Percentiles rank a stretch among this genome's conserved stretches.
Conservation (phyloP, 1,140 invertebrate species). For the Charaxes varanes region DNA sequence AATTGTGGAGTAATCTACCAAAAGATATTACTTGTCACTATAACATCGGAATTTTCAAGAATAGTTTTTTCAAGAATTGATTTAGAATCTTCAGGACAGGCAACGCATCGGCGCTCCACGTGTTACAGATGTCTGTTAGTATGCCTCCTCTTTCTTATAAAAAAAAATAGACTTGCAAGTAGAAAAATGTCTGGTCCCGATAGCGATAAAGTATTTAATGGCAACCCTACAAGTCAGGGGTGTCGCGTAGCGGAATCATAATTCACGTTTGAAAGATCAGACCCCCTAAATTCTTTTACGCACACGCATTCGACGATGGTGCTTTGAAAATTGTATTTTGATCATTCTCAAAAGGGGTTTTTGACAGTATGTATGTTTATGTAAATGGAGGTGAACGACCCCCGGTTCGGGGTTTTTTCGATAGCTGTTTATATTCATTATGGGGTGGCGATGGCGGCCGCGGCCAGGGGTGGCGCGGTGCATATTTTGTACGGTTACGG, state of each 20-base stretch:
- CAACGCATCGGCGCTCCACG: no score
- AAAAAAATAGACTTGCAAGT: no score
- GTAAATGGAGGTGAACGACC: conserved; percentile 11
- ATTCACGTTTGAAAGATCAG: conserved; percentile 8
- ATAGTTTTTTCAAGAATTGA: no score
- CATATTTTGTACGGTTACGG: conserved; percentile 2
- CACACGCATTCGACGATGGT: conserved; percentile 7
- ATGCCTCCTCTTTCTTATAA: no score
- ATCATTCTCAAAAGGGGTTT: conserved; percentile 7
- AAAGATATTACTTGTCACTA: no score
- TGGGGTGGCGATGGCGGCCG: conserved; percentile 5
- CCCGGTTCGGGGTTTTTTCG: conserved; percentile 3
- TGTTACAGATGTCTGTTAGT: no score
- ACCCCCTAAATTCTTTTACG: conserved; percentile 7
- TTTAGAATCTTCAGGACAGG: no score
- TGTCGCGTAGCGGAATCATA: conserved; percentile 8
- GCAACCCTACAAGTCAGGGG: conserved; percentile 2
- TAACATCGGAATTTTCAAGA: no score
- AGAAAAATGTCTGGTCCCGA: no score
- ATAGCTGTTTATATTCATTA: conserved; percentile 9
- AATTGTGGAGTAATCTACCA: no score
- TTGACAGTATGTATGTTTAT: conserved; percentile 11
- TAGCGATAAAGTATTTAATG: no score
- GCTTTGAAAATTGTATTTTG: conserved; percentile 9
- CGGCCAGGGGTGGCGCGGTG: conserved; percentile 4